phyloP scores from a whole-genome alignment of 2,888 invertebrate species.

The Leistus spinibarbis region DNA sequence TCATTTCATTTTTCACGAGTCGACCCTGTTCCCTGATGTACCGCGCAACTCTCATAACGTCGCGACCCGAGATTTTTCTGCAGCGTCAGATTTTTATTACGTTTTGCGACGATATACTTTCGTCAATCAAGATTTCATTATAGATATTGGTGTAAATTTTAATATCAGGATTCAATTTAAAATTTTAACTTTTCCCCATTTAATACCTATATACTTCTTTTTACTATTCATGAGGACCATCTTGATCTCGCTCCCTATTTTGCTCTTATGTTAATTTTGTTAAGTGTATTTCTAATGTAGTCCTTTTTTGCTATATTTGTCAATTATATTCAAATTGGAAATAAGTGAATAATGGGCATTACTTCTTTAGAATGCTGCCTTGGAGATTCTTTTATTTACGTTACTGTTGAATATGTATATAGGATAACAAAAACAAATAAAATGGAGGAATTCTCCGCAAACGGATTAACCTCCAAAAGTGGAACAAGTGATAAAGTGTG shows the following conservation, averaged over 20 bases:
- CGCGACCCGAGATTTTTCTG: slow-evolving; percentile 43
- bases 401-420: not conserved
- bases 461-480: not conserved
- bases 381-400: not conserved
- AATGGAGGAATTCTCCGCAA: not conserved
- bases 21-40: not conserved
- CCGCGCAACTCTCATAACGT: slow-evolving; percentile 26
- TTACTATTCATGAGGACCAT: not conserved
- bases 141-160: slow-evolving; percentile 56
- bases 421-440: not conserved
- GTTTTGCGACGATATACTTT: slow-evolving; percentile 50
- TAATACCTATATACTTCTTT: not conserved
- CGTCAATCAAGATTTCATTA: slow-evolving; percentile 59
- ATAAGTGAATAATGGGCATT: slow-evolving; percentile 6
- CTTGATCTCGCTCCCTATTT: slow-evolving; percentile 14
- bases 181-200: slow-evolving; percentile 42
- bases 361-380: not conserved
- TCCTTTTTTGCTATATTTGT: slow-evolving; percentile 12
- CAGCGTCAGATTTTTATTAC: slow-evolving; percentile 56
- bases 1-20: not conserved
- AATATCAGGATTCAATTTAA: slow-evolving; percentile 57
- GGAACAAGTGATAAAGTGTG: not conserved
- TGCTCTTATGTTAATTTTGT: slow-evolving; percentile 32
- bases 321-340: slow-evolving; percentile 34
- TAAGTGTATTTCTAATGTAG: not conserved